phyloP scores from a whole-genome alignment of 2,888 invertebrate genomes.

The Agrenia bidenticulata region DNA sequence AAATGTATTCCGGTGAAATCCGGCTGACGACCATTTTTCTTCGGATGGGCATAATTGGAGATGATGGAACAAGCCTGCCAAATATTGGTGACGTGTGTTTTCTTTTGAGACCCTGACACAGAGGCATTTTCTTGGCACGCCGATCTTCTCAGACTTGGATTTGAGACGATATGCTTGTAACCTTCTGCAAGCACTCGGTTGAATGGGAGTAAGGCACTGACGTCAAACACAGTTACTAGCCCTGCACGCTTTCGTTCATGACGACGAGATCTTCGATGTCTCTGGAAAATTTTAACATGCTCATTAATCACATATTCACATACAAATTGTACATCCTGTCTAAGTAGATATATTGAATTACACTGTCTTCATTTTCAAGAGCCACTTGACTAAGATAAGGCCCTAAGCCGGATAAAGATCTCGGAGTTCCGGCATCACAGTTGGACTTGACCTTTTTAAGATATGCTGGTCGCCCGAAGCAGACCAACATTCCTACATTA shows the following conservation, averaged over 20 bases:
- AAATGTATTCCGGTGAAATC: slow-evolving; percentile 30
- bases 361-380: slow-evolving; percentile 36
- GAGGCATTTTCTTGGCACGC: slow-evolving; percentile 41
- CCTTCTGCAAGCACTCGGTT: slow-evolving; percentile 78
- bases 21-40: neutral
- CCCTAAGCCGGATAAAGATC: slow-evolving; percentile 73
- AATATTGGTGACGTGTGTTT: slow-evolving; percentile 31
- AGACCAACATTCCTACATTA: slow-evolving; percentile 63
- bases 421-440: slow-evolving; percentile 72
- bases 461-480: slow-evolving; percentile 74
- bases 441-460: slow-evolving; percentile 66
- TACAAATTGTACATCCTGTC: too few relatives aligned
- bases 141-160: neutral
- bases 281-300: too few relatives aligned
- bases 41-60: slow-evolving; percentile 33
- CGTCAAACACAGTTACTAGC: slow-evolving; percentile 71
- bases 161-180: slow-evolving; percentile 59
- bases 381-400: slow-evolving; percentile 53
- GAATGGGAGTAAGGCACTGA: slow-evolving; percentile 73
- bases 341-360: too few relatives aligned
- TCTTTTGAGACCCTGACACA: slow-evolving; percentile 34
- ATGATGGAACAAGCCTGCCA: slow-evolving; percentile 49
- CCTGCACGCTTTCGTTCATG: slow-evolving; percentile 59
- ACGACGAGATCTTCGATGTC: slow-evolving; percentile 31
- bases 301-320: neutral